Evolutionary conservation across 2,888 invertebrate genomes (phyloP), one percentile per base, ranked within the genome.

Genomic region (Ennomos fuscantarius): DNA sequence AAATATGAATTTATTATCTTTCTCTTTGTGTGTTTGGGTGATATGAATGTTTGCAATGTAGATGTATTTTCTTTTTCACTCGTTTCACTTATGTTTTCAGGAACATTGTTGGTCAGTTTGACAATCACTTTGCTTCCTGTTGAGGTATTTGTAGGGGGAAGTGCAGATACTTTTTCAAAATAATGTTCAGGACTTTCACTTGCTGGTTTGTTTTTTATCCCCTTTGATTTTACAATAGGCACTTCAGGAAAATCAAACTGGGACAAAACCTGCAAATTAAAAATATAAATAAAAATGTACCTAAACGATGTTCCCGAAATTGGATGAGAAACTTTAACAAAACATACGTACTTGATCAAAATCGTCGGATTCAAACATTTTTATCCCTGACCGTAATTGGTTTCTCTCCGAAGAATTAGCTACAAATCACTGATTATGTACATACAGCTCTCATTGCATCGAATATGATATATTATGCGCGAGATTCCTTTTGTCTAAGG

Each of bases 331-430:
- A 31, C 9, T n/a, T 32, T 9, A 15, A 39, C n/a, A 53, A 47
- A 36, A 47, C 51, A 34, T 61, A 35, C 24, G 55, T 75, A 92
- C 91, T 81, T 91, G 84, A 62, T 92, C 91, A 62, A 83, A 91
- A 65, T 91, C 91, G 65, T 92, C 91, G 0, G 90, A 87, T 72
- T 92, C 91, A 69, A 92, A 92, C 91, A 92, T 91, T 67, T 43
- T 70, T 10, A 11, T n/a, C n/a, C n/a, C n/a, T 24, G 6, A 5
- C 24, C 6, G 24, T 24, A 24, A 24, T 24, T 24, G 5, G 0
- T 24, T 24, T 24, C 6, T 6, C 6, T 24, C n/a, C n/a, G n/a
- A n/a, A n/a, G n/a, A n/a, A n/a, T n/a, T n/a, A n/a, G n/a, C n/a
- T n/a, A n/a, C n/a, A n/a, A n/a, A n/a, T n/a, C n/a, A n/a, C n/a